These are phyloP conservation scores for Cecropterus lyciades DNA, from an alignment of 1,140 invertebrate species.

Conservation along the genomic window DNA sequence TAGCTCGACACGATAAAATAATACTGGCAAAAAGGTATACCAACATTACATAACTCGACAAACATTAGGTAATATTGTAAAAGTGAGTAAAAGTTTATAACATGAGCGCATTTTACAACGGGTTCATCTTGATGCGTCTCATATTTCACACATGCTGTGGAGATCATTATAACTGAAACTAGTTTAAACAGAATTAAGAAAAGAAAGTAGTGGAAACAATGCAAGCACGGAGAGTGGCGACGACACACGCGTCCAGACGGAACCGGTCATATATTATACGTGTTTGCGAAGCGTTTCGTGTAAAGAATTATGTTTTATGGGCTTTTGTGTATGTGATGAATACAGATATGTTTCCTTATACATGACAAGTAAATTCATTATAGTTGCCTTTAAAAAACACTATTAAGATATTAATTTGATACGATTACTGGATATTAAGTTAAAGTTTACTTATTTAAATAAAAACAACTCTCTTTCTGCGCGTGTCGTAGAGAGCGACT, in stretches of 20 bases:
- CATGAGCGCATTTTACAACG: neutral
- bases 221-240: conserved; percentile 37
- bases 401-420: no score
- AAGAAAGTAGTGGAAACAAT: conserved; percentile 60
- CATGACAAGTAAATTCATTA: no score
- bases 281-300: conserved; percentile 28
- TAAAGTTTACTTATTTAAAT: no score
- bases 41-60: neutral
- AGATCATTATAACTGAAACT: conserved; percentile 39
- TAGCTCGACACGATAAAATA: no score
- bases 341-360: neutral
- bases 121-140: conserved; percentile 32
- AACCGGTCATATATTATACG: conserved; percentile 45
- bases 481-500: no score
- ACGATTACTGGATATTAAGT: no score
- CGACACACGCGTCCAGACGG: conserved; percentile 42
- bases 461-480: no score
- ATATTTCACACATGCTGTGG: conserved; percentile 49
- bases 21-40: no score
- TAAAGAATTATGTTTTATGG: conserved; percentile 29
- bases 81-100: conserved; percentile 6
- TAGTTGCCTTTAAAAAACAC: no score
- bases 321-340: conserved; percentile 18
- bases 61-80: neutral
- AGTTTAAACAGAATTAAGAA: conserved; percentile 55